Conservation (phyloP, 2,797 vertebrate species). For the Lepus oiostolus region DNA sequence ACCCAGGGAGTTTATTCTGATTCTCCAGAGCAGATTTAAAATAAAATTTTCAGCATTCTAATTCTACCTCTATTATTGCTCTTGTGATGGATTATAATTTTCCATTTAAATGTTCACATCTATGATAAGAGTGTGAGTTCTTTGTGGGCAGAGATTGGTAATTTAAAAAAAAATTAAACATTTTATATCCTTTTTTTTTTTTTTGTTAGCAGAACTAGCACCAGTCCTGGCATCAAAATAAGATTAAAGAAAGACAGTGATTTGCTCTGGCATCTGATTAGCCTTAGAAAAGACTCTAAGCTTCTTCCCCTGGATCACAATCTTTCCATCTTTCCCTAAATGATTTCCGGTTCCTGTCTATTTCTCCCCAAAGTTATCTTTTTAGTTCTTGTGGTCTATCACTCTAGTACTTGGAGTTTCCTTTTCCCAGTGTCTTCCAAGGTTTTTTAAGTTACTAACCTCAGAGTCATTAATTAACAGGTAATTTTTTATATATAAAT, state of each 20-base stretch:
- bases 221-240: not conserved
- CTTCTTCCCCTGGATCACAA: not conserved
- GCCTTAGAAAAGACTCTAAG: not conserved
- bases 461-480: constrained; percentile 11
- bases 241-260: not conserved
- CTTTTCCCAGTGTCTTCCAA: not conserved
- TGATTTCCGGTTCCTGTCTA: not conserved
- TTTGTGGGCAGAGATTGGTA: not conserved
- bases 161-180: not conserved
- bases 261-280: constrained; percentile 22
- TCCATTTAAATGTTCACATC: not conserved
- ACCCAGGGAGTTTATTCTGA: not conserved
- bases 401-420: not conserved
- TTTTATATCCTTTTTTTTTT: not conserved
- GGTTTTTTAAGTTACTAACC: not conserved
- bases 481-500: not conserved
- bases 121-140: not conserved
- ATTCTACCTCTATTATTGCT: not conserved
- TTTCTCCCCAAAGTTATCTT: not conserved
- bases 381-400: not conserved
- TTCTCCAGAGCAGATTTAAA: not conserved
- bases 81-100: constrained; percentile 3
- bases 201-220: constrained; percentile 24
- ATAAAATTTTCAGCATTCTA: not conserved
- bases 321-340: not conserved